Conservation (phyloP, 2,113 vertebrate species). For the Nycticorax nycticorax region DNA sequence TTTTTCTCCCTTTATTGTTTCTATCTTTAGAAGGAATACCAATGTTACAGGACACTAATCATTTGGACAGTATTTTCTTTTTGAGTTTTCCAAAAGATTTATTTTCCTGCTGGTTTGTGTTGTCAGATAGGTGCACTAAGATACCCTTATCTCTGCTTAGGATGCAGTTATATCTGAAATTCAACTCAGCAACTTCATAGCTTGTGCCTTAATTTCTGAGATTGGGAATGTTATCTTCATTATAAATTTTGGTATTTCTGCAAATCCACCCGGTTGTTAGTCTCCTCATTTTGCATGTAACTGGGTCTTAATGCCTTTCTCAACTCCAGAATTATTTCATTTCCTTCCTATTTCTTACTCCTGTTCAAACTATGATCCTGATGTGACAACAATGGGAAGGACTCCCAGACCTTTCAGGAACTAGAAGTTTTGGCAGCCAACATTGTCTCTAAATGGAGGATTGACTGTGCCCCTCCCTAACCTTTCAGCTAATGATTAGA, state of each 20-base stretch:
- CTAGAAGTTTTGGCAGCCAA: constrained; percentile 42
- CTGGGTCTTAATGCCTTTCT: constrained; percentile 19
- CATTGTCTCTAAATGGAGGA: constrained; percentile 52
- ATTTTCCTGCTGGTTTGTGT: not conserved
- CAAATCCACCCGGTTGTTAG: not conserved
- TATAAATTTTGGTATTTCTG: constrained; percentile 13
- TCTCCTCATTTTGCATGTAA: constrained; percentile 61
- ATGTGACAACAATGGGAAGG: constrained; percentile 42
- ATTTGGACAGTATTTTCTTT: not conserved
- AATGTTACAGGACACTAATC: not conserved
- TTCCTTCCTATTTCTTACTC: constrained; percentile 69
- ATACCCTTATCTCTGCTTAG: not conserved
- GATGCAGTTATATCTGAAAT: not conserved
- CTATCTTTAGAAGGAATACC: not conserved
- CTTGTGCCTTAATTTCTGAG: not conserved
- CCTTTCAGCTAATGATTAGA: constrained; percentile 36
- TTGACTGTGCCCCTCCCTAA: constrained; percentile 29
- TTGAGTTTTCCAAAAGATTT: not conserved
- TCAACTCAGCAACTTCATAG: not conserved
- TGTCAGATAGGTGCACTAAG: not conserved
- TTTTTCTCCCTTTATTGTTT: not conserved
- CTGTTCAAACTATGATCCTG: constrained; percentile 41
- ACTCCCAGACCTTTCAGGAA: constrained; percentile 63
- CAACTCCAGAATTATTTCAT: constrained; percentile 56
- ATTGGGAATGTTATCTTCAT: not conserved